Evolutionary conservation across 1,140 invertebrate genomes (phyloP).

Genomic region (Drosophila equinoxialis): DNA sequence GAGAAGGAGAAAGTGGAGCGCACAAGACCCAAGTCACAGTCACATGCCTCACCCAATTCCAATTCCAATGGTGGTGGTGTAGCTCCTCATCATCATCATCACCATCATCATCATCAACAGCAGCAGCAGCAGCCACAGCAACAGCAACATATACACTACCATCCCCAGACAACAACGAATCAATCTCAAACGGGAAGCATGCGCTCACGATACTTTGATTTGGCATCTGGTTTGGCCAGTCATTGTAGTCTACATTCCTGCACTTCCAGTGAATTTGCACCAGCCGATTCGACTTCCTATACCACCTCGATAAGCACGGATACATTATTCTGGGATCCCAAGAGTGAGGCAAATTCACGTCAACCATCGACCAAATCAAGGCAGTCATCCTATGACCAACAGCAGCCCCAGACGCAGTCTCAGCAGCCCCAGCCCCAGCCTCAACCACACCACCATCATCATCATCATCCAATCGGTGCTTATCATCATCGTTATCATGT

Average conservation of each 20-base stretch:
- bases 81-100: constrained; percentile 53
- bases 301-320: constrained; percentile 92
- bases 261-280: constrained; percentile 88
- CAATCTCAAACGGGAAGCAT: constrained; percentile 67
- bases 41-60: constrained; percentile 76
- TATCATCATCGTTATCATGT: constrained; percentile 80
- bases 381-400: constrained; percentile 80
- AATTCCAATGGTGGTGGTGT: constrained; percentile 33
- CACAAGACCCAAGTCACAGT: constrained; percentile 82
- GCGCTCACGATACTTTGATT: constrained; percentile 83
- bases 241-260: constrained; percentile 92
- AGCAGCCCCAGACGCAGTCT: constrained; percentile 22
- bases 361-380: constrained; percentile 81
- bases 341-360: constrained; percentile 81
- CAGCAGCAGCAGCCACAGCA: constrained; percentile 45
- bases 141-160: constrained; percentile 29
- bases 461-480: constrained; percentile 44
- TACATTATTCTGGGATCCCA: constrained; percentile 91
- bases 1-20: constrained; percentile 69
- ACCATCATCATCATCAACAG: constrained; percentile 42
- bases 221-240: constrained; percentile 87
- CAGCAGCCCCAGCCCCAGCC: constrained; percentile 25
- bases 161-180: constrained; percentile 31
- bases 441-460: constrained; percentile 70
- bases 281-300: constrained; percentile 89